A percentile compares a stretch with the other conserved stretches of the same genome.
Conservation (phyloP, 2,797 vertebrate genomes). For the Pangasius macronema region DNA sequence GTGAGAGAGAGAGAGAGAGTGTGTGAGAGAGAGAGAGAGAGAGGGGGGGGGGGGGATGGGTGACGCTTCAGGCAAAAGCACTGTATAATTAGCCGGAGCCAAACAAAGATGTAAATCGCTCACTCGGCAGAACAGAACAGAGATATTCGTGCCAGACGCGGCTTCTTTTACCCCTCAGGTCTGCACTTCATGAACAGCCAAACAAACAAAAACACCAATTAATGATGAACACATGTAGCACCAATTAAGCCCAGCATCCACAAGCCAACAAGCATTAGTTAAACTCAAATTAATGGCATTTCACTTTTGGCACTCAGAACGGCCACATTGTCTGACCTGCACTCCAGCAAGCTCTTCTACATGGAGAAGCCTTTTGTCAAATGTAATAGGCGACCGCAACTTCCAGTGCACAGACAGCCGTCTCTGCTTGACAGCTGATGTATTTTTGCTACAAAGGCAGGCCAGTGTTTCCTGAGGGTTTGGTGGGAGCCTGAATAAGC, state of each 20-base stretch:
- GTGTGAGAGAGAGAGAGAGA: not conserved
- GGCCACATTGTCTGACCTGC: not conserved
- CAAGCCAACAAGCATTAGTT: conserved; percentile 14
- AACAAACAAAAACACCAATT: conserved; percentile 33
- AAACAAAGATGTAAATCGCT: conserved; percentile 46
- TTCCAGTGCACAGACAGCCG: conserved; percentile 18
- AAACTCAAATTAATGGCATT: conserved; percentile 16
- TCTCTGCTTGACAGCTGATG: conserved; percentile 21
- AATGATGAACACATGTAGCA: conserved; percentile 33
- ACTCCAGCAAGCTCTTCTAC: conserved; percentile 2
- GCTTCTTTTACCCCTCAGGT: conserved; percentile 18
- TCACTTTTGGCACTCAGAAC: conserved; percentile 13
- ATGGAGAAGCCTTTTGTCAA: conserved; percentile 11
- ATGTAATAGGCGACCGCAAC: conserved; percentile 7
- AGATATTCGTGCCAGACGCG: conserved; percentile 37
- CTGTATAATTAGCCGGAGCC: conserved; percentile 48
- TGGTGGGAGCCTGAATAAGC: conserved; percentile 43
- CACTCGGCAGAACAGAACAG: conserved; percentile 22
- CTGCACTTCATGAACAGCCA: conserved; percentile 1
- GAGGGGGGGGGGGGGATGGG: conserved; percentile 37
- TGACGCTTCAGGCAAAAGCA: conserved; percentile 44
- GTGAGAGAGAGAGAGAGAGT: not conserved
- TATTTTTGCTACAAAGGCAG: conserved; percentile 41
- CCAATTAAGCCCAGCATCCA: conserved; percentile 19
- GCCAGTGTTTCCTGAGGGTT: conserved; percentile 46